Evolutionary conservation across 2,888 invertebrate species (phyloP), one percentile per base, ranked within the genome.

Genomic region (Zelleria hepariella): DNA sequence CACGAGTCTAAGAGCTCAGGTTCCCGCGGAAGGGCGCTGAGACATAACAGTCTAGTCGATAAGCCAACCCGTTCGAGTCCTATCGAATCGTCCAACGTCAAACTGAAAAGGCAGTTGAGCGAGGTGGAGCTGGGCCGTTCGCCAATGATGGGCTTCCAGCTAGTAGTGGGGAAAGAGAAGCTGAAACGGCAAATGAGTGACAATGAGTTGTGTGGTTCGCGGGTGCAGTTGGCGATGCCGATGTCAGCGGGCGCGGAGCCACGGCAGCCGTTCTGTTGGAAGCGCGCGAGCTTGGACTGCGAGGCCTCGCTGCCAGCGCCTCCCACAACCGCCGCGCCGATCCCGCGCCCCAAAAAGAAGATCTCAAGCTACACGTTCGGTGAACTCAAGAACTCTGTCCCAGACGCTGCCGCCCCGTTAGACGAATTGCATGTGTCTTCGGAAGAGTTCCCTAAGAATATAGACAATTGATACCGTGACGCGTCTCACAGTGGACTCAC

Each of bases 191-290:
- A 86, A 70, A 64, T 85, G 70, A 86, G 86, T 66, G 86, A 86
- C 65, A 82, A 82, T 67, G 86, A 83, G 72, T 65, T 86, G 70
- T 75, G 81, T 58, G 66, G 75, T 60, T 76, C 82, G 53, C 75
- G 83, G 7, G 77, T 78, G 65, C 84, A 75, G 63, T 67, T 84
- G 60, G 82, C 83, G 62, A 78, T 87, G 86, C 88, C 89, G 62
- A 81, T 85, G 82, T 87, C 88, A n/a, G 88, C 88, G 59, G 88
- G 87, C 48, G 85, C 88, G 58, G 87, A 87, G 71, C 80, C 83
- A 57, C 72, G 80, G 8, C 79, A 74, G 62, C 68, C 79, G 3
- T 82, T 81, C 71, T 78, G 82, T 62, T 85, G 84, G 80, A 72
- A 78, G 65, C 79, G 82, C 59, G 79, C 79, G 62, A 75, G 78